Percentiles rank a stretch among this genome's conserved stretches.
phyloP scores from a whole-genome alignment of 2,113 vertebrate genomes.

The Hystrix brachyura region DNA sequence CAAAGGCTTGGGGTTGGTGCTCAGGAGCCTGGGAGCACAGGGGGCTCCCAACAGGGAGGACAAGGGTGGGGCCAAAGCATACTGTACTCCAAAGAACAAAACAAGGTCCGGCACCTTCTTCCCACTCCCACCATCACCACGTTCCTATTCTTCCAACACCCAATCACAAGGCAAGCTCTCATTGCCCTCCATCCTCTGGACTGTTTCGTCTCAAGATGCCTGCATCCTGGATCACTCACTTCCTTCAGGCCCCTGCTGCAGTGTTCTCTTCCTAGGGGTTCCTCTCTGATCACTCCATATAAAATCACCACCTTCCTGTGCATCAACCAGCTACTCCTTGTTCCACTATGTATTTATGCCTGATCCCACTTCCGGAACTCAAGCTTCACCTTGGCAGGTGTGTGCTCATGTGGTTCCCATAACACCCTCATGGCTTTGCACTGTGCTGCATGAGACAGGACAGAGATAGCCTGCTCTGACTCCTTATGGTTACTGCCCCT shows the following conservation, averaged over 20 bases:
- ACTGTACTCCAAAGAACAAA: background rate
- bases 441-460: background rate
- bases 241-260: background rate
- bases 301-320: background rate
- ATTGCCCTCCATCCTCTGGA: background rate
- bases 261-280: background rate
- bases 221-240: background rate
- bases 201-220: background rate
- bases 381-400: background rate
- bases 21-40: fast-evolving
- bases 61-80: background rate
- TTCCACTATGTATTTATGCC: no score
- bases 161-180: background rate
- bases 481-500: no score
- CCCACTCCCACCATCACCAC: background rate
- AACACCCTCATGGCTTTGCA: no score
- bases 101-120: no score
- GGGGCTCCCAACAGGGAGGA: background rate
- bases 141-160: background rate
- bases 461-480: background rate
- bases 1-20: background rate
- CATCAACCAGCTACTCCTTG: no score
- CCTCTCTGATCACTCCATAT: background rate
- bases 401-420: no score
- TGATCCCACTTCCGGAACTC: background rate